phyloP scores from a whole-genome alignment of 2,797 vertebrate genomes.

The Muscicapa striata region DNA sequence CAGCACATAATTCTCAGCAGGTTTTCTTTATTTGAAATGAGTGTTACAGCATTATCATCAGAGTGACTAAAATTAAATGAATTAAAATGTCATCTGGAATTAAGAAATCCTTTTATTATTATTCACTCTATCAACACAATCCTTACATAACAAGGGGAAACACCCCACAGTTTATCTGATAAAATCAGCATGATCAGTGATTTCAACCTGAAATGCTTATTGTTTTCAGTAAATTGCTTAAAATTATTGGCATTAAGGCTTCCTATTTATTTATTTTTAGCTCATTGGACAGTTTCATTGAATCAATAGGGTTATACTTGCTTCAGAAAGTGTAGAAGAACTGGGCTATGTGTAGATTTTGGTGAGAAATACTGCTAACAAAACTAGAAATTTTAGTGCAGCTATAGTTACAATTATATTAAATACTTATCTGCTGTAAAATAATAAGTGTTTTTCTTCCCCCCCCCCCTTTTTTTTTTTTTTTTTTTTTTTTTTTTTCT shows the following conservation, averaged over 20 bases:
- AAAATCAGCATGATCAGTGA: constrained; percentile 38
- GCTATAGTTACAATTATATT: background rate
- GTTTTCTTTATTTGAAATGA: constrained; percentile 63
- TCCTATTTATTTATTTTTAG: background rate
- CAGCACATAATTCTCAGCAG: constrained; percentile 38
- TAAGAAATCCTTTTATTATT: constrained; percentile 64
- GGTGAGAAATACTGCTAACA: background rate
- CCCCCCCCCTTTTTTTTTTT: too few species aligned
- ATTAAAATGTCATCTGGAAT: constrained; percentile 66
- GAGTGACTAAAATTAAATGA: constrained; percentile 47
- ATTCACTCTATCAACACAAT: constrained; percentile 51
- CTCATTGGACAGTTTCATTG: background rate
- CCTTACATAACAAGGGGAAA: constrained; percentile 4
- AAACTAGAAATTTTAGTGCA: background rate
- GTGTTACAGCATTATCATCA: constrained; percentile 49
- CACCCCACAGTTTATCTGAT: constrained; percentile 11
- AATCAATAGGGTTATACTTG: background rate
- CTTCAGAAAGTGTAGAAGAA: background rate
- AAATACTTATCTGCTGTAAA: background rate
- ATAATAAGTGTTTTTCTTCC: background rate
- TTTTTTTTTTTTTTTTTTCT: background rate
- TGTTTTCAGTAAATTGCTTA: constrained; percentile 44
- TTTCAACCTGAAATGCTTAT: constrained; percentile 41
- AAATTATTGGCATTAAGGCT: background rate
- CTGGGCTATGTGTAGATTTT: background rate